These are phyloP conservation scores for Alcis repandata DNA, from an alignment of 2,888 invertebrate species.

Conservation along the genomic window DNA sequence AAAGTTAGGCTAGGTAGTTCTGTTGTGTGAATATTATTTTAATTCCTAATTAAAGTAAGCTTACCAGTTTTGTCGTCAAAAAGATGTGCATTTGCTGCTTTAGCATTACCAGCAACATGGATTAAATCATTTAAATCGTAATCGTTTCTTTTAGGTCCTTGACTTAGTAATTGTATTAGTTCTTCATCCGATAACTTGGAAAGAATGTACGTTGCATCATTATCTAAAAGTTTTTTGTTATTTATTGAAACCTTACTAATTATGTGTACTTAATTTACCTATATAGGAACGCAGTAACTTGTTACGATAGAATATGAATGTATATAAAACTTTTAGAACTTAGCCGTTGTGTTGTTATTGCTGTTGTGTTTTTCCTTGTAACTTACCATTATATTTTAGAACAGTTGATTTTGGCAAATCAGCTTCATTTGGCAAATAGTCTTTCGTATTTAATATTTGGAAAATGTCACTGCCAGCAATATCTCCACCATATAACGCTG, in stretches of 20 bases:
- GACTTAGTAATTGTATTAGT: conserved; percentile 68
- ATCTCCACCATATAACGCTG: conserved; percentile 39
- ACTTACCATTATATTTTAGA: conserved; percentile 64
- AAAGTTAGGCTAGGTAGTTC: background rate
- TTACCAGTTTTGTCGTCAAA: conserved; percentile 37
- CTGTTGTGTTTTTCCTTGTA: too few relatives aligned
- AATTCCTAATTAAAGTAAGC: conserved; percentile 12
- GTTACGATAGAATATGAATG: too few relatives aligned
- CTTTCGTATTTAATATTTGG: conserved; percentile 65
- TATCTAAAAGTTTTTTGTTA: conserved; percentile 56
- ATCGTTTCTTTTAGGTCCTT: conserved; percentile 67
- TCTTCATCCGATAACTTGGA: conserved; percentile 76
- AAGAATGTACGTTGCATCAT: conserved; percentile 70
- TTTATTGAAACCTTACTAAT: background rate
- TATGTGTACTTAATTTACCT: background rate
- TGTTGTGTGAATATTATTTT: background rate
- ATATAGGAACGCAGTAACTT: too few relatives aligned
- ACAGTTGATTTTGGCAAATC: conserved; percentile 63
- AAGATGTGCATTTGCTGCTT: background rate
- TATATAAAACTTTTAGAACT: too few relatives aligned
- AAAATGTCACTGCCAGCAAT: conserved; percentile 64
- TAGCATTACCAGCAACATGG: conserved; percentile 48
- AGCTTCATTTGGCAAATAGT: conserved; percentile 69
- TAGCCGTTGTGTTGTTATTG: too few relatives aligned
- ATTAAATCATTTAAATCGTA: conserved; percentile 70